Conservation (phyloP, 2,797 vertebrate genomes). For the Chromobotia macracanthus region DNA sequence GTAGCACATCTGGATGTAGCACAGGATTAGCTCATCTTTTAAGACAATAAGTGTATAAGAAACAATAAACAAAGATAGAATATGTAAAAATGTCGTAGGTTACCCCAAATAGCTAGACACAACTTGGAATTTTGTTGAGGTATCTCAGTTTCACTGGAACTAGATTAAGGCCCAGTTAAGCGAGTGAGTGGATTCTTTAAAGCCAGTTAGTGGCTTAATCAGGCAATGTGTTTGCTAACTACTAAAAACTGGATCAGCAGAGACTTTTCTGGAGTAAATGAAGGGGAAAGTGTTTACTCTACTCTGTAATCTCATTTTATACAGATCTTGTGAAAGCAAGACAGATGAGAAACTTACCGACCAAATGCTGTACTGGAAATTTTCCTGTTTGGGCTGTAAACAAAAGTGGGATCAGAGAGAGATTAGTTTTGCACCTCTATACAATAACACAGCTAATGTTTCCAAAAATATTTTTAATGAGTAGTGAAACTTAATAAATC, state of each 20-base stretch:
- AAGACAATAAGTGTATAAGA: too few species aligned
- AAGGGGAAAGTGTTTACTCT: neutral
- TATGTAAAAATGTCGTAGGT: too few species aligned
- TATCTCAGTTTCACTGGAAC: neutral
- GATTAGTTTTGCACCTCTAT: neutral
- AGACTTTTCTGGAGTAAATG: neutral
- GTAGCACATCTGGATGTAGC: too few species aligned
- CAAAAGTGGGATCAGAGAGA: neutral
- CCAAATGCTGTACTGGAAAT: slow-evolving; percentile 96
- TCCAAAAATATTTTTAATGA: neutral
- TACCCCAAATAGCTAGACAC: too few species aligned
- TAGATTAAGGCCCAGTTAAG: neutral
- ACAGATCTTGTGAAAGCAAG: neutral
- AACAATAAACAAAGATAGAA: too few species aligned
- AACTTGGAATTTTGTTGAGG: too few species aligned
- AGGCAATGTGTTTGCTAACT: neutral
- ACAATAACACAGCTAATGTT: neutral
- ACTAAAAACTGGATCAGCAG: neutral
- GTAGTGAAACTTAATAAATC: neutral
- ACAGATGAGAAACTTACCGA: slow-evolving; percentile 77
- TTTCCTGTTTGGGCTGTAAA: slow-evolving; percentile 90
- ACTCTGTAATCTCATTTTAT: neutral
- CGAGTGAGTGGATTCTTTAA: neutral
- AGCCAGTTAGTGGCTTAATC: neutral
- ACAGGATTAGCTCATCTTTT: too few species aligned